Conservation (phyloP, 2,797 vertebrate genomes). For the Peromyscus aztecus region DNA sequence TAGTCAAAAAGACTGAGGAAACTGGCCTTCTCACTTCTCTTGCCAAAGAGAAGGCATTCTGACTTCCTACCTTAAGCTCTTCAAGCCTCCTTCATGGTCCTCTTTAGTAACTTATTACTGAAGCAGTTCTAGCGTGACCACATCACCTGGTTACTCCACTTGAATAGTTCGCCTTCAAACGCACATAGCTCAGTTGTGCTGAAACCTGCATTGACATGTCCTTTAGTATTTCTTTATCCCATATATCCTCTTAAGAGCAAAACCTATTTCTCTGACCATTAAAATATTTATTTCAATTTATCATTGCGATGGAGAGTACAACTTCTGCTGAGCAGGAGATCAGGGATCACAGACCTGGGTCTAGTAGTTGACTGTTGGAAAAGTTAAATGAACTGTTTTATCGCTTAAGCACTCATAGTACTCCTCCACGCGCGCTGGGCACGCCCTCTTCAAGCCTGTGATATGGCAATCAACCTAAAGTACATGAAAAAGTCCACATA, state of each 20-base stretch:
- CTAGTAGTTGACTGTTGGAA: not conserved
- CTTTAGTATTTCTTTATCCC: not conserved
- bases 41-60: not conserved
- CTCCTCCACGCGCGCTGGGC: not conserved
- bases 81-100: not conserved
- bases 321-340: not conserved
- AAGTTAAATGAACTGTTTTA: not conserved
- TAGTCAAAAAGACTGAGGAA: not conserved
- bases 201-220: not conserved
- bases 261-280: not conserved
- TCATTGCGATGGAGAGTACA: not conserved
- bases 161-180: not conserved
- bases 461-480: not conserved
- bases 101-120: not conserved
- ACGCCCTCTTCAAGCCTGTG: not conserved
- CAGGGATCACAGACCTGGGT: not conserved
- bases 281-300: not conserved
- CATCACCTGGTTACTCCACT: not conserved
- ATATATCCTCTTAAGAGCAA: not conserved
- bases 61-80: not conserved
- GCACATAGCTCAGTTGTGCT: not conserved
- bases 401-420: not conserved
- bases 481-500: not conserved
- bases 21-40: not conserved
- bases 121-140: not conserved